Evolutionary conservation across 2,113 vertebrate genomes (phyloP).

Genomic region (Grallaria varia): DNA sequence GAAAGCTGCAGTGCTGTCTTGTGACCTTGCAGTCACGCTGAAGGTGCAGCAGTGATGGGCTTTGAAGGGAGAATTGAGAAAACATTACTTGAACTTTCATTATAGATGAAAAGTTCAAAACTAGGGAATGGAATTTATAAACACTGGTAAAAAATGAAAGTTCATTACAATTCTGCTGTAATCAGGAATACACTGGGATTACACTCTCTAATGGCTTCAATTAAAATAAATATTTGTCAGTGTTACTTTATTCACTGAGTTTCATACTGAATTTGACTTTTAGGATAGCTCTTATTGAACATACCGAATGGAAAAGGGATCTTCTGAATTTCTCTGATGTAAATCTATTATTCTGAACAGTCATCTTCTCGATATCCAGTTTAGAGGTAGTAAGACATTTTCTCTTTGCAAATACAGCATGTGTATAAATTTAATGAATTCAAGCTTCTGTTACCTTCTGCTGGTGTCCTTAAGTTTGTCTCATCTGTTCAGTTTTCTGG

Average conservation of each 20-base stretch:
- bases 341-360: background rate
- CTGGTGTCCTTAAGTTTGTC: background rate
- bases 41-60: conserved; percentile 3
- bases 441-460: background rate
- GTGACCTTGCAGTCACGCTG: background rate
- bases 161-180: background rate
- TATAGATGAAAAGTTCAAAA: background rate
- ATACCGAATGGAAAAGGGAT: background rate
- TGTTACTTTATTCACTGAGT: background rate
- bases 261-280: background rate
- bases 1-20: background rate
- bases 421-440: background rate
- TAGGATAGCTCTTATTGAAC: background rate
- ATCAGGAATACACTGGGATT: background rate
- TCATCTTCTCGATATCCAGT: background rate
- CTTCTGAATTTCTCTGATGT: background rate
- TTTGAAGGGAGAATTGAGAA: conserved; percentile 24
- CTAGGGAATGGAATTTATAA: conserved; percentile 26
- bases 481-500: background rate
- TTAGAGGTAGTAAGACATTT: background rate
- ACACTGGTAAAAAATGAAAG: conserved; percentile 1
- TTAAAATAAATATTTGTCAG: background rate
- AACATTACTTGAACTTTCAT: background rate
- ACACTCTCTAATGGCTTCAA: background rate
- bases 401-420: background rate